Conservation (phyloP, 2,888 invertebrate species). For the Melieria omissa region DNA sequence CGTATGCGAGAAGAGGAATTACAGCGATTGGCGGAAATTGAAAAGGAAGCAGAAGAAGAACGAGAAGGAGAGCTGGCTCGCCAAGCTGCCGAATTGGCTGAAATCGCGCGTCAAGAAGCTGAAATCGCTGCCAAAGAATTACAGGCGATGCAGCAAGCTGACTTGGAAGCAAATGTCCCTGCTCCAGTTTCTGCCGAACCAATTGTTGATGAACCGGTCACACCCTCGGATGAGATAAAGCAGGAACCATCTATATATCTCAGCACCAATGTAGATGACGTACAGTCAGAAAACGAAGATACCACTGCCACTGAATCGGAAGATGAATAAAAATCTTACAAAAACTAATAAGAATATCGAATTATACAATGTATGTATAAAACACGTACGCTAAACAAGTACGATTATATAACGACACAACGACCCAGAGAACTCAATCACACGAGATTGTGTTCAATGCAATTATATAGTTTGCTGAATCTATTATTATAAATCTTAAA, state of each 20-base stretch:
- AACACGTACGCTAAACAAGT: too few species aligned
- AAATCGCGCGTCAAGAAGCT: slow-evolving; percentile 74
- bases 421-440: too few species aligned
- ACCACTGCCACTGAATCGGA: too few species aligned
- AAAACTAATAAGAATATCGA: too few species aligned
- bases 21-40: slow-evolving; percentile 68
- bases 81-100: slow-evolving; percentile 78
- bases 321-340: too few species aligned
- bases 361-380: too few species aligned
- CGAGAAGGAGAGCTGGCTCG: slow-evolving; percentile 76
- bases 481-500: too few species aligned
- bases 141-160: slow-evolving; percentile 59
- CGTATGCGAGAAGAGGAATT: slow-evolving; percentile 69
- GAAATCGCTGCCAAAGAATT: slow-evolving; percentile 73
- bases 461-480: too few species aligned
- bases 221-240: slow-evolving; percentile 49
- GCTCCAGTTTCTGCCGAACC: slow-evolving; percentile 64
- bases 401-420: too few species aligned
- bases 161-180: slow-evolving; percentile 46
- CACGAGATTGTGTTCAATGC: too few species aligned
- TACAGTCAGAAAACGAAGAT: slow-evolving; percentile 34
- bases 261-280: slow-evolving; percentile 48
- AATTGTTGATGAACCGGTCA: slow-evolving; percentile 62
- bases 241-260: slow-evolving; percentile 54
- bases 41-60: slow-evolving; percentile 69